Evolutionary conservation across 2,113 vertebrate genomes (phyloP).

Genomic region (human (Homo sapiens)): GRCh38 chr6:131942501-131943000

Average conservation of each 20-base stretch:
- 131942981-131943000: too few species aligned
- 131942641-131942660: background rate
- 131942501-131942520: slow-evolving; percentile 20
- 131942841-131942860: background rate
- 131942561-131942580: background rate
- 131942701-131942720: background rate
- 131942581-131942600: background rate
- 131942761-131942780: background rate
- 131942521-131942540: background rate
- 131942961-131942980: too few species aligned
- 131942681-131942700: background rate
- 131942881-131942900: too few species aligned
- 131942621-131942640: background rate
- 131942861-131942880: too few species aligned
- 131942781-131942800: background rate
- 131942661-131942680: background rate
- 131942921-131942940: too few species aligned
- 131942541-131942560: background rate
- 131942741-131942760: background rate
- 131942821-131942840: background rate
- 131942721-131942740: background rate
- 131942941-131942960: too few species aligned
- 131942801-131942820: background rate
- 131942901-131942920: too few species aligned
- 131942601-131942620: background rate